Evolutionary conservation across 2,888 invertebrate genomes (phyloP).

Genomic region (Drosophila colorata): DNA sequence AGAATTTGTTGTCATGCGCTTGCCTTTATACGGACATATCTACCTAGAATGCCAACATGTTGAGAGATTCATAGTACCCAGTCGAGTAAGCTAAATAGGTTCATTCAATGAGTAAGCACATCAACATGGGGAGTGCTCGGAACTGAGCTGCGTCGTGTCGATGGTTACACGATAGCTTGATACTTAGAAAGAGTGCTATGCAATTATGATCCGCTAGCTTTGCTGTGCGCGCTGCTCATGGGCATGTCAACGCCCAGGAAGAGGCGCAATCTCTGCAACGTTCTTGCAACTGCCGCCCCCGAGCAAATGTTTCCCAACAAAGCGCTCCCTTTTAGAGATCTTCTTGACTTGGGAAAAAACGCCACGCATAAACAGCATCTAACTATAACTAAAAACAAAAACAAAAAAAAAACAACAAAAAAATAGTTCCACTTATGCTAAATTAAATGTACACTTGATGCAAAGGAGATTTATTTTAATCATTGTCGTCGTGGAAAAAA

Average conservation of each 20-base stretch:
- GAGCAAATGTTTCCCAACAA: slow-evolving; percentile 32
- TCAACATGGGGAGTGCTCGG: slow-evolving; percentile 11
- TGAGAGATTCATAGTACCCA: not conserved
- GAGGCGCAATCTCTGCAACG: slow-evolving; percentile 1
- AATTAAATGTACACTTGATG: slow-evolving; percentile 55
- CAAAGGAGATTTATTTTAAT: slow-evolving; percentile 47
- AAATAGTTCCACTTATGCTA: slow-evolving; percentile 50
- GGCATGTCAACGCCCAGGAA: slow-evolving; percentile 55
- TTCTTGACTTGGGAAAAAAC: slow-evolving; percentile 11
- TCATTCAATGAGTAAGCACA: not conserved
- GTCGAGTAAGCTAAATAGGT: slow-evolving; percentile 1
- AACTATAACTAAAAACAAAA: not conserved
- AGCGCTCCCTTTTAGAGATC: not conserved
- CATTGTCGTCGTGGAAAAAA: slow-evolving; percentile 46
- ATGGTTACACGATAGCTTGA: slow-evolving; percentile 47
- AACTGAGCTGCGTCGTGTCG: slow-evolving; percentile 34
- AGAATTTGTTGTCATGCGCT: not conserved
- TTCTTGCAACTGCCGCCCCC: slow-evolving; percentile 25
- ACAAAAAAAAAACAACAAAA: slow-evolving; percentile 14
- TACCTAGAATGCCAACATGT: slow-evolving; percentile 1
- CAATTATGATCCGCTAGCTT: slow-evolving; percentile 73
- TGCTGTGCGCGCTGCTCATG: slow-evolving; percentile 21
- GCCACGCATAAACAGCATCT: not conserved
- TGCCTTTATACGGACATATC: not conserved
- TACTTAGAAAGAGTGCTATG: slow-evolving; percentile 33